phyloP scores from a whole-genome alignment of 1,140 invertebrate genomes.

The Listronotus bonariensis region DNA sequence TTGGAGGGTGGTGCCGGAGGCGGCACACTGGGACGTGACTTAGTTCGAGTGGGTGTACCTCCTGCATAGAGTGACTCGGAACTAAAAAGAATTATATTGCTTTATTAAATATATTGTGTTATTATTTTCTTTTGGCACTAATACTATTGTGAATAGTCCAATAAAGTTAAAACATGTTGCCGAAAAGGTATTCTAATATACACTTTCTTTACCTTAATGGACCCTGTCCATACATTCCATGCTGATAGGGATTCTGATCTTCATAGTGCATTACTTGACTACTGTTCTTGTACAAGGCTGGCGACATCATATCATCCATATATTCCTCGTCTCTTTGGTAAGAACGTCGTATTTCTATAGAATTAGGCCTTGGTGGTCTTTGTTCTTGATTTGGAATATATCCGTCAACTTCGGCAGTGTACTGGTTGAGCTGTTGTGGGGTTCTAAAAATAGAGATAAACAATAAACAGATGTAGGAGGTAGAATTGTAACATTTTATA shows the following conservation, averaged over 20 bases:
- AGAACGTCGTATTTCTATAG: slow-evolving; percentile 72
- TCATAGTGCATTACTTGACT: slow-evolving; percentile 37
- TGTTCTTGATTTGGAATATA: slow-evolving; percentile 50
- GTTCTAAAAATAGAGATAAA: slow-evolving; percentile 49
- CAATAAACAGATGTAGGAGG: too few species aligned
- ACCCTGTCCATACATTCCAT: slow-evolving; percentile 51
- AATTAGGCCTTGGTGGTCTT: slow-evolving; percentile 72
- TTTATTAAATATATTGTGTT: too few species aligned
- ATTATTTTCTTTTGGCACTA: not conserved
- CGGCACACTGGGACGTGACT: slow-evolving; percentile 78
- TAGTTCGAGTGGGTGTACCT: slow-evolving; percentile 62
- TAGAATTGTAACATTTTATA: too few species aligned
- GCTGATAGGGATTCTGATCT: slow-evolving; percentile 54
- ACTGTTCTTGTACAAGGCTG: slow-evolving; percentile 48
- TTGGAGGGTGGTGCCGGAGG: slow-evolving; percentile 83
- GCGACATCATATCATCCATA: slow-evolving; percentile 59
- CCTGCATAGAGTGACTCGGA: slow-evolving; percentile 57
- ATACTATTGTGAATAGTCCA: not conserved
- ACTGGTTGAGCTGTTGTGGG: slow-evolving; percentile 43
- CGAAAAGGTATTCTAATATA: not conserved
- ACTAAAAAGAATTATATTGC: slow-evolving; percentile 36
- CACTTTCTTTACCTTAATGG: slow-evolving; percentile 38
- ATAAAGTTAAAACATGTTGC: not conserved
- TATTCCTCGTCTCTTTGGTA: slow-evolving; percentile 64
- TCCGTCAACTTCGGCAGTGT: slow-evolving; percentile 49